These are phyloP conservation scores for Tenodera sinensis DNA, from an alignment of 2,888 invertebrate genomes.

Conservation along the genomic window DNA sequence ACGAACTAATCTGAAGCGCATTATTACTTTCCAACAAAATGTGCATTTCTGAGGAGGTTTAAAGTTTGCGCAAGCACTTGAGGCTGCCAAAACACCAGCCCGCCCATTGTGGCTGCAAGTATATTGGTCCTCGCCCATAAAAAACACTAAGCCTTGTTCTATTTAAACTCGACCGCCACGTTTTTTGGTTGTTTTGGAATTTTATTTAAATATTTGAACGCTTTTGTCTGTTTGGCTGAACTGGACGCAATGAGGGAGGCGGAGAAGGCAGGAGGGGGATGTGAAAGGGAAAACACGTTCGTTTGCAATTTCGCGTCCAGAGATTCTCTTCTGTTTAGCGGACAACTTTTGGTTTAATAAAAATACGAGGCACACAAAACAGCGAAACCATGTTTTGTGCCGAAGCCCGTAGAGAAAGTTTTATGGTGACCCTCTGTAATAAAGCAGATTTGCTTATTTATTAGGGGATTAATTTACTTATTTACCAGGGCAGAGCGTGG, in stretches of 20 bases:
- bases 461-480: not conserved
- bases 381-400: not conserved
- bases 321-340: not conserved
- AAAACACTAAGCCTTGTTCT: not conserved
- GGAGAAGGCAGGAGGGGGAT: not conserved
- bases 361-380: not conserved
- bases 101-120: not conserved
- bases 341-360: not conserved
- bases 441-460: not conserved
- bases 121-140: not conserved
- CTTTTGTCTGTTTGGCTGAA: not conserved
- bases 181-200: not conserved
- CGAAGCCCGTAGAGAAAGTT: not conserved
- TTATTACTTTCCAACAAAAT: not conserved
- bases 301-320: not conserved
- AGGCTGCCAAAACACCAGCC: not conserved
- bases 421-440: not conserved
- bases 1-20: not conserved
- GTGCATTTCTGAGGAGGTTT: not conserved
- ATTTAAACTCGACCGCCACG: not conserved
- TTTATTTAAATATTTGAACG: not conserved
- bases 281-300: not conserved
- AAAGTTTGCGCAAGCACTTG: not conserved
- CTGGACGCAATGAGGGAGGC: not conserved
- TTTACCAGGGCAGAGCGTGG: not conserved